Conservation (phyloP, 2,888 invertebrate species). For the Allolobophora icterica region DNA sequence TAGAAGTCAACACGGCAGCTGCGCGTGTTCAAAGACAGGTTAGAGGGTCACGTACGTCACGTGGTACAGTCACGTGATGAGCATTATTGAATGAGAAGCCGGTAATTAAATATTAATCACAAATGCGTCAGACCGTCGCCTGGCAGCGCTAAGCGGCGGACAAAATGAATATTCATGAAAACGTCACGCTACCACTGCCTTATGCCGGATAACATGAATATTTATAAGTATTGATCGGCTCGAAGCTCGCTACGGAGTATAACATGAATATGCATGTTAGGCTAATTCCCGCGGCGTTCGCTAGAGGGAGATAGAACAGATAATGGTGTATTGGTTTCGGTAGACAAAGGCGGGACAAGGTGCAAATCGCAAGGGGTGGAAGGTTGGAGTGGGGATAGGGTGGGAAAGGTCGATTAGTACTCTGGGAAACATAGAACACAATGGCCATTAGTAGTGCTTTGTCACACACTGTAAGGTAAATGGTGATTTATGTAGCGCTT, state of each 20-base stretch:
- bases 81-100: neutral
- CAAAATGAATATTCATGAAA: neutral
- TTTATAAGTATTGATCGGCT: neutral
- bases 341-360: no score
- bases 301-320: neutral
- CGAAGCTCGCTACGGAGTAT: neutral
- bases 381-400: neutral
- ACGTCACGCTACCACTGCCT: no score
- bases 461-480: no score
- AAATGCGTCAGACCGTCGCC: neutral
- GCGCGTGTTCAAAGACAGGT: constrained; percentile 9
- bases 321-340: neutral
- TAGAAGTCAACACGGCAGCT: neutral
- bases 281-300: neutral
- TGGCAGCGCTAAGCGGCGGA: neutral
- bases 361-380: neutral
- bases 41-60: neutral
- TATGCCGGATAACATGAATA: neutral
- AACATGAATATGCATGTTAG: neutral
- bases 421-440: no score
- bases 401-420: no score
- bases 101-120: constrained; percentile 11
- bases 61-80: neutral
- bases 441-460: no score
- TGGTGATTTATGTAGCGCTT: no score